These are phyloP conservation scores for Aegithalos caudatus DNA, from an alignment of 2,113 vertebrate species.

Conservation along the genomic window DNA sequence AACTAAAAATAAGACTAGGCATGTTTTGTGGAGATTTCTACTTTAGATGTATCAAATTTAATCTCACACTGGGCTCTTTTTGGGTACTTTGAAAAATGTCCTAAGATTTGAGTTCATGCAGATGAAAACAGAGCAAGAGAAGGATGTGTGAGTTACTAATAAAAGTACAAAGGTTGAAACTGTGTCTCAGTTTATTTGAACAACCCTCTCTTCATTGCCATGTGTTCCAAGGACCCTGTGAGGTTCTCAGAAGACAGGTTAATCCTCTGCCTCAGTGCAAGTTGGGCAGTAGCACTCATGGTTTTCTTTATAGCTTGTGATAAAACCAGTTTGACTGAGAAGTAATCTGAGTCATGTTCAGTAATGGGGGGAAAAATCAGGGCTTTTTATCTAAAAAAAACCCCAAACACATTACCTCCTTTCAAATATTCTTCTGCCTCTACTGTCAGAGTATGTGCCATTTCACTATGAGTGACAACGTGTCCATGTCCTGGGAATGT, in stretches of 20 bases:
- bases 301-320: slow-evolving; percentile 21
- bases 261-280: background rate
- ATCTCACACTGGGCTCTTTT: background rate
- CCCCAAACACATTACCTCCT: background rate
- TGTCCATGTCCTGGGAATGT: background rate
- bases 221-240: background rate
- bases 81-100: background rate
- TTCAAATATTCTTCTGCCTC: slow-evolving; percentile 44
- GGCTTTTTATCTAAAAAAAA: slow-evolving; percentile 67
- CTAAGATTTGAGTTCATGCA: background rate
- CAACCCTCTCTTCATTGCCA: background rate
- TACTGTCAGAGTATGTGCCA: background rate
- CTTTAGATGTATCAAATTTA: background rate
- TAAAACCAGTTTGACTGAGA: slow-evolving; percentile 68
- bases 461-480: slow-evolving; percentile 19
- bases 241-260: background rate
- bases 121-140: background rate
- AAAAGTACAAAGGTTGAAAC: background rate
- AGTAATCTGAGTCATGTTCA: background rate
- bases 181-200: background rate
- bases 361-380: background rate
- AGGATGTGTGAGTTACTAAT: background rate
- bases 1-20: background rate
- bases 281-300: background rate
- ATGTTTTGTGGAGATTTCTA: background rate